Percentiles rank a stretch among this genome's conserved stretches.
Conservation (phyloP, 2,113 vertebrate species). For the Artemisiospiza belli region DNA sequence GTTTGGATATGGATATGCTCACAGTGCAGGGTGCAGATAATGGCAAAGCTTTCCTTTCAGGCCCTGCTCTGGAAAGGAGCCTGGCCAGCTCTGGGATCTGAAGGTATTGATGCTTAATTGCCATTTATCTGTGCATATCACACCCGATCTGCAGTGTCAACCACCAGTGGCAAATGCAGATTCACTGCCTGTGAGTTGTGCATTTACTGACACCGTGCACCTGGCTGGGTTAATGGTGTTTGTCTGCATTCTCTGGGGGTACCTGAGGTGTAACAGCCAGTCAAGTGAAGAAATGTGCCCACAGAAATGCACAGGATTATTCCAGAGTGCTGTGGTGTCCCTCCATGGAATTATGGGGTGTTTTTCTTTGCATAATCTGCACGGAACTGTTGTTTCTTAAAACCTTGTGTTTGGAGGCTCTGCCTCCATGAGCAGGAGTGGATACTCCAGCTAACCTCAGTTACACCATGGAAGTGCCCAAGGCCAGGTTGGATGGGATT, state of each 20-base stretch:
- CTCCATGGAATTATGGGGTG: neutral
- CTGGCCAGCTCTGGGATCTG: neutral
- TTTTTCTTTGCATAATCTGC: neutral
- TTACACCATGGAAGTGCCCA: neutral
- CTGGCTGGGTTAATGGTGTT: neutral
- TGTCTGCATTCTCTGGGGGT: neutral
- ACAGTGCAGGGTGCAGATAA: neutral
- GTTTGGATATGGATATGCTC: conserved; percentile 9
- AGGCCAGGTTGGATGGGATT: neutral
- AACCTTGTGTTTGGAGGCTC: neutral
- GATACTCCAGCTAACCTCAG: neutral
- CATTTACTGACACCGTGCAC: neutral
- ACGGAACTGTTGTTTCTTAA: neutral
- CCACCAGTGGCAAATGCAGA: neutral
- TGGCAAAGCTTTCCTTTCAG: neutral
- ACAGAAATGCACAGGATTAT: no score
- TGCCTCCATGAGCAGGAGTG: accelerated
- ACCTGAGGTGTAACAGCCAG: no score
- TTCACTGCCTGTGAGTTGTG: neutral
- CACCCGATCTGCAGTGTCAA: neutral
- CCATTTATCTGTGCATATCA: neutral
- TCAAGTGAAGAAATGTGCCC: no score
- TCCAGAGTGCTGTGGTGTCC: neutral
- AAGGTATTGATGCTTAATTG: neutral
- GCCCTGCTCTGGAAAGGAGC: neutral